A percentile compares a stretch with the other conserved stretches of the same genome.
Conservation (phyloP, 2,888 invertebrate species). For the Cylloceria caligata region DNA sequence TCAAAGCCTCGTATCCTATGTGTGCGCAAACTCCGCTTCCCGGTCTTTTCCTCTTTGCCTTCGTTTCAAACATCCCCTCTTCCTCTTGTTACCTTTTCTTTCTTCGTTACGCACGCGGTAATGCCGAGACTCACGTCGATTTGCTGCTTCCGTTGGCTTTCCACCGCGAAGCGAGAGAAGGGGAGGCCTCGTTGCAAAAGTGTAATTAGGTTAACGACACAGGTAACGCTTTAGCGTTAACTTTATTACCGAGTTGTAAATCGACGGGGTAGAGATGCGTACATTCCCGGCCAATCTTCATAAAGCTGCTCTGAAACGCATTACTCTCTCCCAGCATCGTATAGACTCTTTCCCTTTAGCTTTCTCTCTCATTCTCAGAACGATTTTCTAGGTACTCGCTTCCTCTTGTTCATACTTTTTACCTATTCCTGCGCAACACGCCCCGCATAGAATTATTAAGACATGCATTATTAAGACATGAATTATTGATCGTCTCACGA, state of each 20-base stretch:
- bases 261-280: slow-evolving; percentile 36
- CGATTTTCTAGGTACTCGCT: not conserved
- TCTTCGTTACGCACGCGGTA: slow-evolving; percentile 27
- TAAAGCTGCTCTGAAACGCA: slow-evolving; percentile 55
- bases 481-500: too few species aligned
- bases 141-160: slow-evolving; percentile 37
- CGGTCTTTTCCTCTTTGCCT: not conserved
- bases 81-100: slow-evolving; percentile 18
- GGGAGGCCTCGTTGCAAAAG: slow-evolving; percentile 19
- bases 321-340: slow-evolving; percentile 30
- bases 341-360: slow-evolving; percentile 19
- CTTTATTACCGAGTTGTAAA: slow-evolving; percentile 42
- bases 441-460: not conserved
- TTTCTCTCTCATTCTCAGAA: slow-evolving; percentile 5
- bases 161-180: slow-evolving; percentile 7
- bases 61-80: not conserved
- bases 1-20: slow-evolving; percentile 67
- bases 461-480: too few species aligned
- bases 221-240: slow-evolving; percentile 48
- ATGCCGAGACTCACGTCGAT: slow-evolving; percentile 1
- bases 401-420: not conserved
- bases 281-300: slow-evolving; percentile 61
- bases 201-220: slow-evolving; percentile 65
- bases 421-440: not conserved
- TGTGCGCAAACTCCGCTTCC: slow-evolving; percentile 35